Evolutionary conservation across 2,797 vertebrate genomes (phyloP).

Genomic region (Parambassis ranga): DNA sequence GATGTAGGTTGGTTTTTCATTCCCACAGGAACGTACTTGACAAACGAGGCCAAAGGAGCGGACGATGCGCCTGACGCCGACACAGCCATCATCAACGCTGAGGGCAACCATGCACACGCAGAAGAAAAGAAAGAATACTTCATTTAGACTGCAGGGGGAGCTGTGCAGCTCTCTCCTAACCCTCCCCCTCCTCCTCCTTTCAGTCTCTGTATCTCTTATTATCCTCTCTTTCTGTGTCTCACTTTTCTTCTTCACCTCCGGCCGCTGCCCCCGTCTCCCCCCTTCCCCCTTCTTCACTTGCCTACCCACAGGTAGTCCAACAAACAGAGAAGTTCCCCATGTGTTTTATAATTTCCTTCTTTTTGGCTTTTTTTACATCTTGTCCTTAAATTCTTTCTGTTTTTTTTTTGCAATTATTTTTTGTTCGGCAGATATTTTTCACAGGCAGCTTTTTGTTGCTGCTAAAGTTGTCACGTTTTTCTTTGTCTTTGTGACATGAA

Average conservation of each 20-base stretch:
- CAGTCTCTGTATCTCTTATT: constrained; percentile 45
- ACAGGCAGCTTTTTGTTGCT: constrained; percentile 82
- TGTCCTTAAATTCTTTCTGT: constrained; percentile 61
- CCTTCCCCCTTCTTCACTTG: too few relatives aligned
- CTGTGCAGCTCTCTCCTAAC: constrained; percentile 52
- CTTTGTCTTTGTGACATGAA: constrained; percentile 82
- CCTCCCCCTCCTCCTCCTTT: constrained; percentile 56
- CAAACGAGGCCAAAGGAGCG: constrained; percentile 98
- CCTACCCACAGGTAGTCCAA: constrained; percentile 84
- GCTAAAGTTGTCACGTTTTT: constrained; percentile 72
- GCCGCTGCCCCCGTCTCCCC: constrained; percentile 47
- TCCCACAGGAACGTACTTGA: constrained; percentile 93
- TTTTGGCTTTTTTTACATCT: constrained; percentile 64
- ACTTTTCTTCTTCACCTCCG: constrained; percentile 43
- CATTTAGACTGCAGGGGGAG: constrained; percentile 90
- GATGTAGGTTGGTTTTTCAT: constrained; percentile 33
- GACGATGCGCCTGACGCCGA: constrained; percentile 97
- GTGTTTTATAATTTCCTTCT: constrained; percentile 47
- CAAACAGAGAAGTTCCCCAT: constrained; percentile 65
- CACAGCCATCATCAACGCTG: constrained; percentile 98
- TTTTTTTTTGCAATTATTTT: constrained; percentile 45
- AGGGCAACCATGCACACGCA: constrained; percentile 96
- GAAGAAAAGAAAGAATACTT: constrained; percentile 99
- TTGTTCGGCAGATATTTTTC: constrained; percentile 82
- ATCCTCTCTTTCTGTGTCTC: constrained; percentile 36